Conservation (phyloP, 2,113 vertebrate species). For the Syngnathus typhle region DNA sequence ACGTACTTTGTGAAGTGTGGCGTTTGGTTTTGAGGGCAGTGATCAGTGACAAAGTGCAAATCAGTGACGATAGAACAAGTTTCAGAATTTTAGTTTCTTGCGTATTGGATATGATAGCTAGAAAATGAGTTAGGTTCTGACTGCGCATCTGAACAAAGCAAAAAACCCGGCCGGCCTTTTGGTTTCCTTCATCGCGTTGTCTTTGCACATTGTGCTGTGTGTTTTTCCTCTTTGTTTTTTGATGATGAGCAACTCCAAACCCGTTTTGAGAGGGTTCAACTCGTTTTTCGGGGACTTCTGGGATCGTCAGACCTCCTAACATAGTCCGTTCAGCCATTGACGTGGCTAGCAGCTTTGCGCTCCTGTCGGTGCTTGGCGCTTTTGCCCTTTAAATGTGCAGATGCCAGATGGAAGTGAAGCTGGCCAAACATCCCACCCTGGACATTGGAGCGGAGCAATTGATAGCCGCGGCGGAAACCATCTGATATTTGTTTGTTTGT, state of each 20-base stretch:
- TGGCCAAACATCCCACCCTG: constrained; percentile 29
- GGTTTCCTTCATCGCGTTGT: neutral
- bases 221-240: constrained; percentile 25
- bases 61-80: neutral
- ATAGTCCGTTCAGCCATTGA: too few species aligned
- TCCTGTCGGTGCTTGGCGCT: neutral
- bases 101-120: neutral
- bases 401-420: constrained; percentile 12
- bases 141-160: neutral
- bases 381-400: constrained; percentile 2
- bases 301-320: constrained; percentile 3
- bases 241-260: constrained; percentile 31
- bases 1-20: too few species aligned
- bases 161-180: too few species aligned
- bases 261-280: constrained; percentile 28
- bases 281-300: constrained; percentile 13
- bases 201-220: constrained; percentile 28
- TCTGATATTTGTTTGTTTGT: constrained; percentile 65
- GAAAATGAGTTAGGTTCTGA: neutral
- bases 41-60: neutral
- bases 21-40: too few species aligned
- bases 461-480: constrained; percentile 52
- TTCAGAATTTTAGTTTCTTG: neutral
- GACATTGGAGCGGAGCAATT: constrained; percentile 50
- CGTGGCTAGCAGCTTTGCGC: neutral